These are phyloP conservation scores for Oreotrochilus melanogaster DNA, from an alignment of 2,113 vertebrate species.

Conservation along the genomic window DNA sequence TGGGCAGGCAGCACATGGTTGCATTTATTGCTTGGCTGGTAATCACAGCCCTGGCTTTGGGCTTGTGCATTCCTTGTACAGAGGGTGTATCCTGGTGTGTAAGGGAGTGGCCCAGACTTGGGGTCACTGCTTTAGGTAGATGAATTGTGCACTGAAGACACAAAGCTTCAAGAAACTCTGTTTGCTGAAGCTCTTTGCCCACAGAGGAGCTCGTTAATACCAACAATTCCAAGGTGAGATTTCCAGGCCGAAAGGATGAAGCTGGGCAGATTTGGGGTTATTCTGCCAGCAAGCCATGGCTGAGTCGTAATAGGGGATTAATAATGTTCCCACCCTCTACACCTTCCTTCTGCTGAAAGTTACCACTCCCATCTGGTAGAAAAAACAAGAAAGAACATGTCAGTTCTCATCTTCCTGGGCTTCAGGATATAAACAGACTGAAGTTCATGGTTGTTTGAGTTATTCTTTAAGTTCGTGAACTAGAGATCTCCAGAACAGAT, in stretches of 20 bases:
- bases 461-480: not conserved
- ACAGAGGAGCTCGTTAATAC: not conserved
- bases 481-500: not conserved
- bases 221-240: not conserved
- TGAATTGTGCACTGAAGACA: not conserved
- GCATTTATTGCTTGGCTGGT: not conserved
- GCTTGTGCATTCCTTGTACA: not conserved
- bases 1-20: not conserved
- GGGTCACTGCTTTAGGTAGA: not conserved
- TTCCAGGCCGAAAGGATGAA: not conserved
- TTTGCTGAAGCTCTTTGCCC: not conserved
- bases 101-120: rapidly evolving
- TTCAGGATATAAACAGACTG: not conserved
- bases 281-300: not conserved
- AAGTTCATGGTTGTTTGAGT: not conserved
- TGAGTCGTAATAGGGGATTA: not conserved
- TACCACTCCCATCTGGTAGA: not conserved
- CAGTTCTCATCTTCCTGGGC: not conserved
- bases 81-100: not conserved
- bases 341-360: not conserved
- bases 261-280: not conserved
- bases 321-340: not conserved
- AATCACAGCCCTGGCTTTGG: not conserved
- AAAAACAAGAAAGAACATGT: not conserved
- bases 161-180: not conserved